These are phyloP conservation scores for Sanderia malayensis DNA, from an alignment of 30 jellyfish, hydroid and myxozoan genomes.

Conservation along the genomic window DNA sequence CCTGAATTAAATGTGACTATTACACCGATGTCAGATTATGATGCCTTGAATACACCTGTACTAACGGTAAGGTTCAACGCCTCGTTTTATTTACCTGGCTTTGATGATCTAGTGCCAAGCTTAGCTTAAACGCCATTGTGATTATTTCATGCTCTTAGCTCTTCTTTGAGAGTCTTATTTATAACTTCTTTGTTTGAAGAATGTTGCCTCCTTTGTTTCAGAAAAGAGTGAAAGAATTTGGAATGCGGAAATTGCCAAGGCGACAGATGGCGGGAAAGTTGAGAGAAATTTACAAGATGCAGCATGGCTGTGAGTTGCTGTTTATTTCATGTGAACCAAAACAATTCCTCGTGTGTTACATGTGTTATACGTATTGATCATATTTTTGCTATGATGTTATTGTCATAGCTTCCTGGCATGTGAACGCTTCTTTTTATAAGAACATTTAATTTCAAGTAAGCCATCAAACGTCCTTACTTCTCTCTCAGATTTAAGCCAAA, in stretches of 20 bases:
- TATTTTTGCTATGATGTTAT: too few relatives aligned
- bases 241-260: constrained; percentile 66
- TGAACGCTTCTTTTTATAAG: background rate
- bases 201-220: background rate
- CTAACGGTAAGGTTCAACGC: constrained; percentile 50
- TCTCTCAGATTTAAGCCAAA: too few relatives aligned
- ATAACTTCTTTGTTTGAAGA: too few relatives aligned
- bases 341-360: too few relatives aligned
- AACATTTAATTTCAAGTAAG: too few relatives aligned
- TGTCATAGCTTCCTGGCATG: too few relatives aligned
- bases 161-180: too few relatives aligned
- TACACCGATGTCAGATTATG: constrained; percentile 91
- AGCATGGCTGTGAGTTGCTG: constrained; percentile 74
- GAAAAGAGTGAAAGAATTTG: constrained; percentile 64
- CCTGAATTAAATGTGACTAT: constrained; percentile 76
- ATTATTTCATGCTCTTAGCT: too few relatives aligned
- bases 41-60: constrained; percentile 70
- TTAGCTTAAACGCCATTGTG: too few relatives aligned
- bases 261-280: constrained; percentile 82
- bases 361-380: too few relatives aligned
- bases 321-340: too few relatives aligned
- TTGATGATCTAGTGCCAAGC: background rate
- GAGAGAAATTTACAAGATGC: constrained; percentile 72
- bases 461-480: too few relatives aligned
- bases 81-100: background rate